Conservation (phyloP, 2,113 vertebrate genomes). For the Mus pahari region DNA sequence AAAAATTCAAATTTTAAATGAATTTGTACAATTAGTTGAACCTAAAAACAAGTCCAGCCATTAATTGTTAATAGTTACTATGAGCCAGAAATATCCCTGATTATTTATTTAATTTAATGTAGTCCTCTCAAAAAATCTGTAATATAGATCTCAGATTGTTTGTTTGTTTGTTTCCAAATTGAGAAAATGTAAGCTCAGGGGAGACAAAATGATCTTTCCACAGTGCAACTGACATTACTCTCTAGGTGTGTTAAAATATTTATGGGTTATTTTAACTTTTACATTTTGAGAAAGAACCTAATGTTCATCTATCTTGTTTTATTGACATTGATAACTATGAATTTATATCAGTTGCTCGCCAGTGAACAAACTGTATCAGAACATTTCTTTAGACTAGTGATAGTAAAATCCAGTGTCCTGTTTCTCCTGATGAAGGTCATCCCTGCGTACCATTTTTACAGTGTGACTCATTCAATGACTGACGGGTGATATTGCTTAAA, state of each 20-base stretch:
- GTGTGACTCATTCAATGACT: background rate
- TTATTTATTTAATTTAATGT: background rate
- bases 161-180: background rate
- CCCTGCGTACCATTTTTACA: background rate
- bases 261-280: background rate
- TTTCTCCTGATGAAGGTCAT: conserved; percentile 26
- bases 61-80: background rate
- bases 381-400: background rate
- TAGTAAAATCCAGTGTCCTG: conserved; percentile 27
- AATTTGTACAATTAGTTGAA: background rate
- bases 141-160: background rate
- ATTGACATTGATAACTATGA: background rate
- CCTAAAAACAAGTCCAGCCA: background rate
- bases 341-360: conserved; percentile 1
- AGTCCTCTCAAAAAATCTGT: background rate
- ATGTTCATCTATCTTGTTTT: background rate
- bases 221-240: background rate
- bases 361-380: background rate
- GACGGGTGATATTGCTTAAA: background rate
- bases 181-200: background rate
- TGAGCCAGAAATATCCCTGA: background rate
- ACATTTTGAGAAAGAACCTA: conserved; percentile 29
- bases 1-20: background rate
- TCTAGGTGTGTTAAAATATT: background rate
- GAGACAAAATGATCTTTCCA: background rate